phyloP scores from a whole-genome alignment of 2,888 invertebrate species.

The Salticus scenicus region DNA sequence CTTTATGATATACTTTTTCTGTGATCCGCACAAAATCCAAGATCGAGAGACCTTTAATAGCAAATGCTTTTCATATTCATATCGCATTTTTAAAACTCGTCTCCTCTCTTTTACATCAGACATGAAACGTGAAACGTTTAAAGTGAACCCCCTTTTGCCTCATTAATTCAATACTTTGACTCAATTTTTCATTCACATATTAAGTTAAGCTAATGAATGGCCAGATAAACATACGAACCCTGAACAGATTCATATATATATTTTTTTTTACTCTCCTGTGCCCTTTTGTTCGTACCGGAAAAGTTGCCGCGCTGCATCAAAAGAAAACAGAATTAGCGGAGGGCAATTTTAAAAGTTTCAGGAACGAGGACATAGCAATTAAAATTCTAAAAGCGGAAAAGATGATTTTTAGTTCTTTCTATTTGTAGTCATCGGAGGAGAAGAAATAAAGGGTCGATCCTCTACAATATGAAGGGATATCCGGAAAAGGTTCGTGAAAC shows the following conservation, averaged over 20 bases:
- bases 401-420: constrained; percentile 45
- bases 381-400: constrained; percentile 51
- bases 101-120: background rate
- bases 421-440: constrained; percentile 62
- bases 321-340: constrained; percentile 17
- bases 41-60: background rate
- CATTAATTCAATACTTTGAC: constrained; percentile 15
- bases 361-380: constrained; percentile 39
- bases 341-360: constrained; percentile 19
- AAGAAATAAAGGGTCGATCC: constrained; percentile 65
- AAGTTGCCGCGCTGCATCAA: constrained; percentile 14
- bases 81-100: background rate
- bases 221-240: constrained; percentile 9
- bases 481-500: constrained; percentile 47
- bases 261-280: background rate
- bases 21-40: background rate
- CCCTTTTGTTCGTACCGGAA: constrained; percentile 10
- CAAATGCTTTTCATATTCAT: background rate
- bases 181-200: constrained; percentile 17
- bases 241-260: background rate
- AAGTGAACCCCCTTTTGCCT: background rate
- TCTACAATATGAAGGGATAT: constrained; percentile 57
- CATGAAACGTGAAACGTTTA: constrained; percentile 1
- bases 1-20: background rate
- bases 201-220: constrained; percentile 17